Base-by-base conservation (phyloP, 2,797 vertebrate species). In the Malacoraja senta region DNA sequence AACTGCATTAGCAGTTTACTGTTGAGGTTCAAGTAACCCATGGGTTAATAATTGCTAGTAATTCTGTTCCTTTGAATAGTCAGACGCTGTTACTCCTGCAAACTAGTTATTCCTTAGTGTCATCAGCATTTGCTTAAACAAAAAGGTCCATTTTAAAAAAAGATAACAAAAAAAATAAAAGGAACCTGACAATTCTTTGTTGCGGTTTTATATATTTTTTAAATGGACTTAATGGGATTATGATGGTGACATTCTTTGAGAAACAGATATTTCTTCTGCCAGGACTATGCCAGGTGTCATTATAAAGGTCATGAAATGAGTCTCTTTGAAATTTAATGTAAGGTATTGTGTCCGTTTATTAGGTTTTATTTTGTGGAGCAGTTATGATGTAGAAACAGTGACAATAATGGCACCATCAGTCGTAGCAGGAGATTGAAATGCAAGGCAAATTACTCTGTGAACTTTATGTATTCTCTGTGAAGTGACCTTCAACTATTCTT, bases 401-500 rank as follows among this genome's bases (percentile, higher is more conserved):
- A 26, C 90, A 26, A 76, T 74, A 92, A 72, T 12, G 24, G 58
- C 61, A 65, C 1, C 61, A 21, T 35, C 61, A 88, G 84, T 61
- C 15, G 17, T 8, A 8, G 29, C 2, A 3, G 29, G 8, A 65
- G 35, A 74, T 74, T 91, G 72, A 74, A 91, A 72, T 91, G 35
- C 32, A 1, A 72, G 35, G 38, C 35, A 91, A 91, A 91, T 91
- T 44, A 65, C 17, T 21, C 15, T 65, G 61, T 32, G 84, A 92
- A 76, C 71, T 53, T 76, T 1, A 24, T 53, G 90, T 76, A 74
- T 53, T 76, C 44, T 76, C 68, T 92, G 38, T 74, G 90, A 76
- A 92, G 44, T 92, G 65, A 92, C 90, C 90, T 76, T 76, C 68
- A 76, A 17, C 35, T 74, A 76, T 74, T 76, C 90, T 92, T 92